These are phyloP conservation scores for Falco rusticolus DNA, from an alignment of 2,797 vertebrate species.

Conservation along the genomic window DNA sequence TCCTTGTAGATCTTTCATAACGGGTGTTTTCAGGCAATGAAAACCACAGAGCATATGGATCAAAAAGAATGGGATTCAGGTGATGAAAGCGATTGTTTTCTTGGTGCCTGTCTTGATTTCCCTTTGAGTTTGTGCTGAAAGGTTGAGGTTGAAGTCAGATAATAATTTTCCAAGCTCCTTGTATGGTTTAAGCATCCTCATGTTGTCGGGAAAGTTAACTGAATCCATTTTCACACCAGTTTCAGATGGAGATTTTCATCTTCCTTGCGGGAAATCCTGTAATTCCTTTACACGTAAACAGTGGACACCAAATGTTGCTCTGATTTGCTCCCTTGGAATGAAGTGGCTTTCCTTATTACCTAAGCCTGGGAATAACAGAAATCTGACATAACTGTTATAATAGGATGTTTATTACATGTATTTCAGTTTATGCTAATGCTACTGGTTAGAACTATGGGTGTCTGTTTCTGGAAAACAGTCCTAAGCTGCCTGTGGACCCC, in stretches of 20 bases:
- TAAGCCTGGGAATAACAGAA: not conserved
- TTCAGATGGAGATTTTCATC: not conserved
- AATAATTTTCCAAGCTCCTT: slow-evolving; percentile 18
- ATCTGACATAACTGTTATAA: not conserved
- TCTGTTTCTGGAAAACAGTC: not conserved
- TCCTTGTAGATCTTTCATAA: slow-evolving; percentile 53
- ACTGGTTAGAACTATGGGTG: not conserved
- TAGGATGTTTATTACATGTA: not conserved
- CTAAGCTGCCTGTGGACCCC: fast-evolving
- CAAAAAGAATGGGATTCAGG: slow-evolving; percentile 53
- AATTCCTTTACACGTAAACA: not conserved
- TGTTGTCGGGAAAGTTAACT: not conserved
- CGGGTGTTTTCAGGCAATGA: slow-evolving; percentile 12
- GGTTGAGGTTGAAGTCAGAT: slow-evolving; percentile 40
- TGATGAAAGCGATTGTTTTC: slow-evolving; percentile 54
- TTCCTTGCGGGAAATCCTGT: not conserved
- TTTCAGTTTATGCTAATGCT: not conserved
- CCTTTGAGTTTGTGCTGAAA: slow-evolving; percentile 52
- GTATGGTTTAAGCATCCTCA: not conserved
- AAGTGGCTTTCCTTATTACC: not conserved
- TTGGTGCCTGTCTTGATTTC: slow-evolving; percentile 53
- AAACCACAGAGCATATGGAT: slow-evolving; percentile 51
- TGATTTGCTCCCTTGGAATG: not conserved
- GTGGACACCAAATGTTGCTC: not conserved
- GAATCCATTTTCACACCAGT: not conserved